These are phyloP conservation scores for Triplophysa rosa DNA, from an alignment of 2,113 vertebrate species.

Conservation along the genomic window DNA sequence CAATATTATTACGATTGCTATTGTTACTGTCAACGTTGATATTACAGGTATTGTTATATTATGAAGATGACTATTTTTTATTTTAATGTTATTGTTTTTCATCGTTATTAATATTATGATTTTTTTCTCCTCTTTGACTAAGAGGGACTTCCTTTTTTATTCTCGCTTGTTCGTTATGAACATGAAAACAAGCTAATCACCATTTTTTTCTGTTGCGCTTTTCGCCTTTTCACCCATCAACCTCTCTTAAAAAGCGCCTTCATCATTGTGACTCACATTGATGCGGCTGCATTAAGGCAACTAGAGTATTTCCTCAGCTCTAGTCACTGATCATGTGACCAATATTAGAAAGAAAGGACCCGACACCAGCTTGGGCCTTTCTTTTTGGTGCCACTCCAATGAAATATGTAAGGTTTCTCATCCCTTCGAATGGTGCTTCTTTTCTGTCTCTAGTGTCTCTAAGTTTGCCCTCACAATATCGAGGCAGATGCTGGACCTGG, in stretches of 20 bases:
- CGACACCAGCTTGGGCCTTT: conserved; percentile 20
- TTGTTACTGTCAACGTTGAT: conserved; percentile 82
- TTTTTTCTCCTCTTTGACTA: conserved; percentile 64
- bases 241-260: conserved; percentile 40
- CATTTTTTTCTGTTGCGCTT: conserved; percentile 44
- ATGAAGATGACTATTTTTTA: conserved; percentile 74
- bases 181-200: conserved; percentile 56
- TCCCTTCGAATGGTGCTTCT: conserved; percentile 57
- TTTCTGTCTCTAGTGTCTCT: conserved; percentile 43
- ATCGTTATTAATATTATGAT: conserved; percentile 76
- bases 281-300: conserved; percentile 11
- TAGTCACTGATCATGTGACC: conserved; percentile 31
- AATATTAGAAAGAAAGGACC: conserved; percentile 16
- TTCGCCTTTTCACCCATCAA: conserved; percentile 8
- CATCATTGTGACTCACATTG: conserved; percentile 16
- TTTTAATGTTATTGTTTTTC: conserved; percentile 68
- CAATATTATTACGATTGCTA: conserved; percentile 80
- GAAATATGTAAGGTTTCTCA: conserved; percentile 44
- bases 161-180: conserved; percentile 54
- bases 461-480: conserved; percentile 19
- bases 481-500: conserved; percentile 33
- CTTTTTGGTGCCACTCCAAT: conserved; percentile 26
- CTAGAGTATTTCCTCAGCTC: conserved; percentile 10
- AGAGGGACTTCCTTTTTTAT: conserved; percentile 64
- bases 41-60: conserved; percentile 79